phyloP scores from a whole-genome alignment of 2,888 invertebrate species.

The Trichogramma dendrolimi region DNA sequence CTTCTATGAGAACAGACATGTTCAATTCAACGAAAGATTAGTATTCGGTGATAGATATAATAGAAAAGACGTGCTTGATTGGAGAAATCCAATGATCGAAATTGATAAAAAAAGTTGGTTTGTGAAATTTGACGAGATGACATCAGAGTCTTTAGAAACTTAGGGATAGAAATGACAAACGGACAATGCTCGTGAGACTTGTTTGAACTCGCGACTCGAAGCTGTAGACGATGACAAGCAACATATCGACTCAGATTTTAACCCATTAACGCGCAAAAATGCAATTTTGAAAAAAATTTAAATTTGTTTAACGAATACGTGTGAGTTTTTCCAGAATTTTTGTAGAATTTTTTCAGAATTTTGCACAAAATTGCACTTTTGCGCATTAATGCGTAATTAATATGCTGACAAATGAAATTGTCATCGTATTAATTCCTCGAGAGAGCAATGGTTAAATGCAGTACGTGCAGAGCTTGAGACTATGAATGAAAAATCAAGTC shows the following conservation, averaged over 20 bases:
- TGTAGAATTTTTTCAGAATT: too few species aligned
- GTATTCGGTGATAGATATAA: slow-evolving; percentile 30
- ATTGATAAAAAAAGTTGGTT: slow-evolving; percentile 2
- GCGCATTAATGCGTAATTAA: too few species aligned
- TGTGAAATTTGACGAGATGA: background rate
- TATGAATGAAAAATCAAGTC: background rate
- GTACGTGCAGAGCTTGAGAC: background rate
- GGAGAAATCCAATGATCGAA: background rate
- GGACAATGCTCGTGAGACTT: background rate
- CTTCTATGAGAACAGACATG: slow-evolving; percentile 31
- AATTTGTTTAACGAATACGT: too few species aligned
- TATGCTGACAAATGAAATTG: background rate
- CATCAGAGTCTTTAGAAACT: background rate
- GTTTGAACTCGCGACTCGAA: background rate
- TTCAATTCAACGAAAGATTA: slow-evolving; percentile 32
- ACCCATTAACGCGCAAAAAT: too few species aligned
- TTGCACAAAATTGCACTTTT: too few species aligned
- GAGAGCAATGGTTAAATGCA: background rate
- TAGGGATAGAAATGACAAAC: background rate
- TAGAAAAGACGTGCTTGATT: background rate
- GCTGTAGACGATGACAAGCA: background rate
- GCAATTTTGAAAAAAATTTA: too few species aligned
- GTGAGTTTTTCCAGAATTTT: too few species aligned
- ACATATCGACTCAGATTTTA: background rate
- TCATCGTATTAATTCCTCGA: background rate